A percentile compares a stretch with the other conserved stretches of the same genome.
These are phyloP conservation scores for Aplochiton taeniatus DNA, from an alignment of 2,797 vertebrate genomes.

Conservation along the genomic window DNA sequence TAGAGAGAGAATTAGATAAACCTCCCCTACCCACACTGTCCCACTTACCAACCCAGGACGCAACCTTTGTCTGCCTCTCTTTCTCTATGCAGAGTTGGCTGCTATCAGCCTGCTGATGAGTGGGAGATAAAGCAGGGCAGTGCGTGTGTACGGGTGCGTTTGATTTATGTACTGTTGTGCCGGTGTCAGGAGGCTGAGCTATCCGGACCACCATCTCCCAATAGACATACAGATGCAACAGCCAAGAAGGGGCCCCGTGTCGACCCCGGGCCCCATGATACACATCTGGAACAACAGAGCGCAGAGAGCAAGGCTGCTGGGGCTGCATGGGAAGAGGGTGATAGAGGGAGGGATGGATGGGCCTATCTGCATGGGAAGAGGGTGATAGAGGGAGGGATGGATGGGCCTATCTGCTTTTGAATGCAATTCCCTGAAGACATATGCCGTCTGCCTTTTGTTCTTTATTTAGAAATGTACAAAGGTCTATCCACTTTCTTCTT, in stretches of 20 bases:
- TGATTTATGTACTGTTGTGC: constrained; percentile 83
- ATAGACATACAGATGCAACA: constrained; percentile 74
- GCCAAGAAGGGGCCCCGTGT: constrained; percentile 68
- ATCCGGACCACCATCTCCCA: constrained; percentile 79
- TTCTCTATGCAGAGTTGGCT: constrained; percentile 55
- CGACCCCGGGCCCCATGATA: constrained; percentile 73
- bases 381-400: constrained; percentile 19
- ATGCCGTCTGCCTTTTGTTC: constrained; percentile 26
- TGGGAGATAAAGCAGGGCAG: constrained; percentile 66
- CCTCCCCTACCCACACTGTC: constrained; percentile 61
- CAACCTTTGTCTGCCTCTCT: constrained; percentile 44
- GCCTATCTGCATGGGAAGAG: no score
- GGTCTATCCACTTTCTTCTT: constrained; percentile 21
- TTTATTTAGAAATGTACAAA: constrained; percentile 34
- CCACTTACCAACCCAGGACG: constrained; percentile 64
- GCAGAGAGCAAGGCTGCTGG: constrained; percentile 34
- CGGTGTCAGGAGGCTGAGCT: constrained; percentile 67
- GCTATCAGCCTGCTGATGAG: constrained; percentile 56
- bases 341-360: neutral
- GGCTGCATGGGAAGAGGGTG: constrained; percentile 28
- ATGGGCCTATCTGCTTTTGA: constrained; percentile 17
- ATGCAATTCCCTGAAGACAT: neutral
- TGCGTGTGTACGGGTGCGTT: constrained; percentile 57
- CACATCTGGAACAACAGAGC: constrained; percentile 74
- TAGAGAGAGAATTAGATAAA: constrained; percentile 24